A percentile compares a stretch with the other conserved stretches of the same genome.
phyloP scores from a whole-genome alignment of 2,113 vertebrate genomes.

The Pelecanoides urinatrix region DNA sequence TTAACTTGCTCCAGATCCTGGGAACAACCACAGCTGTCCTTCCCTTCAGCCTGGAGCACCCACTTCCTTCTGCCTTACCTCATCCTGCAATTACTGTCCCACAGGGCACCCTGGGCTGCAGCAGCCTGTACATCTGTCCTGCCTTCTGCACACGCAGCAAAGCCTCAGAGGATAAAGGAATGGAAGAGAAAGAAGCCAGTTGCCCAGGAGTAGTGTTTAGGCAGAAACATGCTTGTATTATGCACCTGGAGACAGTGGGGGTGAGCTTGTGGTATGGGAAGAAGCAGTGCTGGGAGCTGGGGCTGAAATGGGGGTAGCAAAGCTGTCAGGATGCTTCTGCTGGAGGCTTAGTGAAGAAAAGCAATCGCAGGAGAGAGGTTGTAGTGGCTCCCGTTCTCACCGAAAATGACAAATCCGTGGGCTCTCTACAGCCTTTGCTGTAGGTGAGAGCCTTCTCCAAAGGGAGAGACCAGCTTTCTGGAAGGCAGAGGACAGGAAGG shows the following conservation, averaged over 20 bases:
- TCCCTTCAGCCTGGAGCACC: neutral
- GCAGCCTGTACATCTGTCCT: neutral
- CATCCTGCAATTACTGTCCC: neutral
- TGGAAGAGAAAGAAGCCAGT: neutral
- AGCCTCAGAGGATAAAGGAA: neutral
- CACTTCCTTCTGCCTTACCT: slow-evolving; percentile 40
- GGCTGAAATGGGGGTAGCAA: accelerated
- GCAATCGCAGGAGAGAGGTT: neutral
- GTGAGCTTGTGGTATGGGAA: neutral
- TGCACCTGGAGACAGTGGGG: neutral
- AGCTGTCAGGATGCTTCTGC: neutral
- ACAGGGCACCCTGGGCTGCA: neutral
- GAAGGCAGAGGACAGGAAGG: slow-evolving; percentile 49
- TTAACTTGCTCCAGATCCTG: neutral
- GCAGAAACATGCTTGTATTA: accelerated
- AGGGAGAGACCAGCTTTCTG: slow-evolving; percentile 6
- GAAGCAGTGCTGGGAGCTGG: neutral
- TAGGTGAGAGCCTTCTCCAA: slow-evolving; percentile 20
- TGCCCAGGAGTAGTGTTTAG: neutral
- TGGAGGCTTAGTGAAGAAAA: neutral
- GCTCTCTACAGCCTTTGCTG: neutral
- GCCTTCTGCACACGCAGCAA: neutral
- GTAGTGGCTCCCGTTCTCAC: neutral
- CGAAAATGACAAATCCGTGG: neutral
- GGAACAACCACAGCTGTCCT: slow-evolving; percentile 5